phyloP scores from a whole-genome alignment of 2,797 vertebrate genomes.

The Eurystomus glaucurus region DNA sequence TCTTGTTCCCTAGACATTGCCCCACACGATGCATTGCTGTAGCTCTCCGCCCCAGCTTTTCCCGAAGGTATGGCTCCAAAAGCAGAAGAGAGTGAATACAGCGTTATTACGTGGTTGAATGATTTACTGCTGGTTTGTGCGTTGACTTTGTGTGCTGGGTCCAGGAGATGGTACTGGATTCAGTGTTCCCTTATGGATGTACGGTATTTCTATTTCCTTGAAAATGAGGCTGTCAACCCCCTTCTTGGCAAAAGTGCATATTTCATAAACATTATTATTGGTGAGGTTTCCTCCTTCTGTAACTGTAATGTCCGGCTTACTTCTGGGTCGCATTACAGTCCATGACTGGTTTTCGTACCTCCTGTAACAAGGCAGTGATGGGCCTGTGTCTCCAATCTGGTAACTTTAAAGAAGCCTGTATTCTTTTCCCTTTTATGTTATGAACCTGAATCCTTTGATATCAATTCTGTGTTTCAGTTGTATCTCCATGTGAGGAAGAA shows the following conservation, averaged over 20 bases:
- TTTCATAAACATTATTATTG: background rate
- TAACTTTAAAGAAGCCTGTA: background rate
- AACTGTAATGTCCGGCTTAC: background rate
- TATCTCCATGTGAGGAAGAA: background rate
- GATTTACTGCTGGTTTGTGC: background rate
- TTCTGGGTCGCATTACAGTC: background rate
- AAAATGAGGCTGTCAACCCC: background rate
- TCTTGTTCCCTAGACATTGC: background rate
- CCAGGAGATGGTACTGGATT: background rate
- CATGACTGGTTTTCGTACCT: background rate
- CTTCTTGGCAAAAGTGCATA: background rate
- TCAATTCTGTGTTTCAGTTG: background rate
- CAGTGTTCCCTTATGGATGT: background rate
- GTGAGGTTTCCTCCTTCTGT: background rate
- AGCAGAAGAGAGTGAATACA: background rate
- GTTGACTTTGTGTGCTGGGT: background rate
- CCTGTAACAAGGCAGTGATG: accelerated
- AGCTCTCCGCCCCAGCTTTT: background rate
- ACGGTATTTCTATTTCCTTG: background rate
- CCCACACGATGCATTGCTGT: background rate
- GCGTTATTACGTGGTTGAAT: background rate
- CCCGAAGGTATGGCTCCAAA: background rate
- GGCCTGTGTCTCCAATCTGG: background rate
- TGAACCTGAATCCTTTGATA: background rate
- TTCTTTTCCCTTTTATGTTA: background rate